Evolutionary conservation across 2,113 vertebrate species (phyloP).

Genomic region (Pollachius pollachius): DNA sequence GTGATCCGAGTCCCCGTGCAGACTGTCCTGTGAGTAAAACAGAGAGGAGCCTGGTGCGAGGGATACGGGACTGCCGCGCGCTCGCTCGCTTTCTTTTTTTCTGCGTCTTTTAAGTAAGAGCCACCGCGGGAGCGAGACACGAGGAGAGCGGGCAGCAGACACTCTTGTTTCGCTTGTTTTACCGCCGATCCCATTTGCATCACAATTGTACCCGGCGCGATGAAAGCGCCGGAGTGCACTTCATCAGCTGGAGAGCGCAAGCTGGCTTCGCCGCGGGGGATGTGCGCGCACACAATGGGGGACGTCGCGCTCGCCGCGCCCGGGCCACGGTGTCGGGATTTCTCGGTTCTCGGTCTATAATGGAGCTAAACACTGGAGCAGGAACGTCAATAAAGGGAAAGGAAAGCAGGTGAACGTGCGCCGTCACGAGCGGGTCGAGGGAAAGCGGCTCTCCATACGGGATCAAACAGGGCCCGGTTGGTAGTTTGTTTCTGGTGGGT

Average conservation of each 20-base stretch:
- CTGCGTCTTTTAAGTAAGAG: background rate
- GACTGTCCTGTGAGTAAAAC: no score
- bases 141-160: no score
- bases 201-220: constrained; percentile 5
- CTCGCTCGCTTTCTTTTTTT: background rate
- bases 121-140: background rate
- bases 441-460: background rate
- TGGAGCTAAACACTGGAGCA: constrained; percentile 7
- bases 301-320: constrained; percentile 23
- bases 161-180: no score
- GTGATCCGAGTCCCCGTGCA: no score
- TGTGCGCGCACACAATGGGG: constrained; percentile 59
- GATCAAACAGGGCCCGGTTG: background rate
- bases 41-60: background rate
- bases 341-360: constrained; percentile 5
- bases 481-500: background rate
- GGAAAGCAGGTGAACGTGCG: background rate
- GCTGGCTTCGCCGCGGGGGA: constrained; percentile 37
- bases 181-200: constrained; percentile 8
- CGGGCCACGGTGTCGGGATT: constrained; percentile 34
- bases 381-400: background rate
- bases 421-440: background rate
- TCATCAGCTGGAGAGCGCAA: constrained; percentile 8
- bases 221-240: constrained; percentile 16
- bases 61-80: background rate